Percentiles rank a stretch among this genome's conserved stretches.
phyloP scores from a whole-genome alignment of 1,140 invertebrate species.

The Apis florea region DNA sequence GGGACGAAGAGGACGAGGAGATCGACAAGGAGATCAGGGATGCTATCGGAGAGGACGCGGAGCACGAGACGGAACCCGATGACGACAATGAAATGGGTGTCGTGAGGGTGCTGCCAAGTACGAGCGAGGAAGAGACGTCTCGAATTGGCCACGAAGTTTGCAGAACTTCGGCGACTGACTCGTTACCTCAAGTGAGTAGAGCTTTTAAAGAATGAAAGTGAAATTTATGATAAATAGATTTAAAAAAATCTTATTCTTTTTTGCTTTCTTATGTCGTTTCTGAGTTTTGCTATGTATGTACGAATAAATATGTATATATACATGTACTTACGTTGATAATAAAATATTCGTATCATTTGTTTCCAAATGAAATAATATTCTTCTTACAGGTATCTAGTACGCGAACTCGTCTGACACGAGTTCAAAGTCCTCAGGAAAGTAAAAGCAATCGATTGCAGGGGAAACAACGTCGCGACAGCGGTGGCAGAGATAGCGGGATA shows the following conservation, averaged over 20 bases:
- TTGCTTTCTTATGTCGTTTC: background rate
- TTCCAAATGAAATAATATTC: background rate
- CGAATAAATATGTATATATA: too few species aligned
- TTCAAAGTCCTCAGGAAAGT: constrained; percentile 60
- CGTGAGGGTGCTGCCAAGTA: constrained; percentile 74
- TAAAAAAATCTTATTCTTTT: background rate
- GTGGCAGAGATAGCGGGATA: constrained; percentile 77
- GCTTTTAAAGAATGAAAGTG: too few species aligned
- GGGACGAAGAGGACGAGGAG: constrained; percentile 75
- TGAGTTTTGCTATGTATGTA: background rate
- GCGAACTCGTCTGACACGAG: constrained; percentile 60
- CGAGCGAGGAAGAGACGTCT: constrained; percentile 75
- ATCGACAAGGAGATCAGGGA: constrained; percentile 74
- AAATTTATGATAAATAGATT: background rate
- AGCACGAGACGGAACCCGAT: constrained; percentile 69
- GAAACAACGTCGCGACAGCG: constrained; percentile 75
- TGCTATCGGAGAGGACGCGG: constrained; percentile 65
- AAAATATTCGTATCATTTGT: too few species aligned
- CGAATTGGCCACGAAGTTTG: constrained; percentile 35
- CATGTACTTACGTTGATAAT: background rate
- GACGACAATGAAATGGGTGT: constrained; percentile 72
- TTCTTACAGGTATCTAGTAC: constrained; percentile 61
- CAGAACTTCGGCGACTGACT: constrained; percentile 63
- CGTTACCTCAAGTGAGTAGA: constrained; percentile 71
- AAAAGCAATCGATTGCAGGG: constrained; percentile 58